These are phyloP conservation scores for Odontamblyopus lacepedii DNA, from an alignment of 2,797 vertebrate species.

Conservation along the genomic window DNA sequence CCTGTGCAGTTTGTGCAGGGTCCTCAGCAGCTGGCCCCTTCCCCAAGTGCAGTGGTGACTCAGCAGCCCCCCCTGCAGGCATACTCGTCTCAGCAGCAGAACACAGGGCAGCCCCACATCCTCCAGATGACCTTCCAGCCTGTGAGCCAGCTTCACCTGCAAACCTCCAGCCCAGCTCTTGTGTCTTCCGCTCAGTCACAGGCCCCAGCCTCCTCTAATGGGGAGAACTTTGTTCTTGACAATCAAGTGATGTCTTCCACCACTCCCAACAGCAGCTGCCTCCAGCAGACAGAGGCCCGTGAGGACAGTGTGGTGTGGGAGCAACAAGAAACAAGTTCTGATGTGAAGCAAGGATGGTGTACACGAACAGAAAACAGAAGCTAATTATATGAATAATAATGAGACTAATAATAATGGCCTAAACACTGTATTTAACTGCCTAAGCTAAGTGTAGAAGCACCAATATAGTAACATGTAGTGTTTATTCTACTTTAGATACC, in stretches of 20 bases:
- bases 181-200: constrained; percentile 53
- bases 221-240: constrained; percentile 61
- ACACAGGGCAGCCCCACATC: constrained; percentile 73
- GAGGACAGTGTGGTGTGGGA: constrained; percentile 13
- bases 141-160: constrained; percentile 68
- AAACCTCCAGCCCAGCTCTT: constrained; percentile 48
- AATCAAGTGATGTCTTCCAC: constrained; percentile 57
- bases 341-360: constrained; percentile 51
- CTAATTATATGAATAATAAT: constrained; percentile 16
- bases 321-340: constrained; percentile 55
- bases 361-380: constrained; percentile 20
- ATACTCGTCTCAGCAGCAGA: constrained; percentile 71
- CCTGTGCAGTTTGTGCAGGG: constrained; percentile 79
- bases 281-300: constrained; percentile 50
- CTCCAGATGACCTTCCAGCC: constrained; percentile 81
- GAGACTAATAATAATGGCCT: constrained; percentile 30
- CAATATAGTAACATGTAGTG: constrained; percentile 59
- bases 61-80: constrained; percentile 82
- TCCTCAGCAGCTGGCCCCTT: constrained; percentile 73
- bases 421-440: constrained; percentile 50
- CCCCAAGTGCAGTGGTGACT: constrained; percentile 73
- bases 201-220: constrained; percentile 45
- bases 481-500: constrained; percentile 57
- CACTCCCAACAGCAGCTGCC: constrained; percentile 45
- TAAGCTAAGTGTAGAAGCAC: constrained; percentile 70